A percentile compares a stretch with the other conserved stretches of the same genome.
phyloP scores from a whole-genome alignment of 2,797 vertebrate species.

The Antennarius maculatus region DNA sequence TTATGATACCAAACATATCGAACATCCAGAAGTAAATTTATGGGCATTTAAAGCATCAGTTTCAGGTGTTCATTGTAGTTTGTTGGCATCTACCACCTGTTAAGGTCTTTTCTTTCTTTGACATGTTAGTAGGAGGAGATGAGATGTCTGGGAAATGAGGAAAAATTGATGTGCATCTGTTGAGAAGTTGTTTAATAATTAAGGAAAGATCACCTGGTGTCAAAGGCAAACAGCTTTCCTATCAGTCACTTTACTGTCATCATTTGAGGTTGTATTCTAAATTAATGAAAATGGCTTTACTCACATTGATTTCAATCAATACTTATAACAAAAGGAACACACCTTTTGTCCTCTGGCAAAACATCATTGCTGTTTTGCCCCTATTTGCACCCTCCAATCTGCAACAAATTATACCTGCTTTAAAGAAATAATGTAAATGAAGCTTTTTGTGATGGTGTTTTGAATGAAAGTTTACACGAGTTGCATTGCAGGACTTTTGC shows the following conservation, averaged over 20 bases:
- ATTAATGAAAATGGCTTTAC: not conserved
- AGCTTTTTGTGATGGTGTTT: not conserved
- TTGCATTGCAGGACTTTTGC: not conserved
- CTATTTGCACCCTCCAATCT: not conserved
- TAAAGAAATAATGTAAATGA: not conserved
- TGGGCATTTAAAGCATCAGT: not conserved
- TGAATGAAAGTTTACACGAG: not conserved
- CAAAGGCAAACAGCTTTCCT: not conserved
- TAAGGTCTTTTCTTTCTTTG: too few relatives aligned
- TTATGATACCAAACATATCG: not conserved
- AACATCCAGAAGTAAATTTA: not conserved
- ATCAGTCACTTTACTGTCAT: not conserved
- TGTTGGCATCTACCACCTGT: not conserved
- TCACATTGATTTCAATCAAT: not conserved
- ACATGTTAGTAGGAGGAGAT: not conserved
- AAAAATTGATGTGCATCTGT: too few relatives aligned
- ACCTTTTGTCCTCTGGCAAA: not conserved
- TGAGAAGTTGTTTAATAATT: too few relatives aligned
- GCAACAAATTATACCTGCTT: not conserved
- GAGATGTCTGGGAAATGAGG: not conserved
- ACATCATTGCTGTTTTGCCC: not conserved
- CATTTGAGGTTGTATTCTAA: not conserved
- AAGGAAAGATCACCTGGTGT: not conserved
- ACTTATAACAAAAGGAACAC: not conserved
- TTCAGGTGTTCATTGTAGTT: not conserved